These are phyloP conservation scores for Basileuterus tristriatus DNA, from an alignment of 2,797 vertebrate genomes.

Conservation along the genomic window DNA sequence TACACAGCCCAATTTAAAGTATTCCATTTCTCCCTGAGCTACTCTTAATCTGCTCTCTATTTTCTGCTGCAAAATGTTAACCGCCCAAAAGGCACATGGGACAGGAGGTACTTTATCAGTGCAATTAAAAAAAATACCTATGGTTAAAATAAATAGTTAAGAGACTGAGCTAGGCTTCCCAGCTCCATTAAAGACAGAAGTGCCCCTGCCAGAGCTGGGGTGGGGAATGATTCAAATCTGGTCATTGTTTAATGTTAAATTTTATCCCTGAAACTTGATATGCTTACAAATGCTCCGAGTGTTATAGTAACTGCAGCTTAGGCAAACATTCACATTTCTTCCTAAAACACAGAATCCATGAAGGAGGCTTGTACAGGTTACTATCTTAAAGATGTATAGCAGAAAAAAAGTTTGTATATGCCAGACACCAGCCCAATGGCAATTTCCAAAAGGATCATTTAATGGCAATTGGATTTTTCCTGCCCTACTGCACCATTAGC, in stretches of 20 bases:
- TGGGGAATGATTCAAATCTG: slow-evolving; percentile 65
- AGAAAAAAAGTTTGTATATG: slow-evolving; percentile 8
- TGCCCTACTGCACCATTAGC: slow-evolving; percentile 78
- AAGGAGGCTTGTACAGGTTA: not conserved
- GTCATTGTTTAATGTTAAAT: slow-evolving; percentile 63
- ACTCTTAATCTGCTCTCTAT: slow-evolving; percentile 72
- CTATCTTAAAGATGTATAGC: not conserved
- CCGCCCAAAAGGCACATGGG: slow-evolving; percentile 73
- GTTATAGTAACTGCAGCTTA: slow-evolving; percentile 40
- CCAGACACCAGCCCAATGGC: slow-evolving; percentile 68
- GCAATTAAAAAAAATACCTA: slow-evolving; percentile 74
- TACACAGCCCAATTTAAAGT: slow-evolving; percentile 68
- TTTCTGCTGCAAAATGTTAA: slow-evolving; percentile 77
- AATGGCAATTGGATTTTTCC: slow-evolving; percentile 81
- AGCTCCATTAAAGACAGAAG: slow-evolving; percentile 66
- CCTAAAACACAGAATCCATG: slow-evolving; percentile 3
- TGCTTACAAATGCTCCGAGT: slow-evolving; percentile 28
- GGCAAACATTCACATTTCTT: slow-evolving; percentile 48
- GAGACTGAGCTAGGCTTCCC: slow-evolving; percentile 51
- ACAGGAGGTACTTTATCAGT: slow-evolving; percentile 76
- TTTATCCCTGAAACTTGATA: slow-evolving; percentile 63
- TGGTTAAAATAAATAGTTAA: slow-evolving; percentile 75
- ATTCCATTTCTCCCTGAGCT: slow-evolving; percentile 75
- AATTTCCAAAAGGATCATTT: slow-evolving; percentile 80
- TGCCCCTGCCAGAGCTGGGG: slow-evolving; percentile 35